phyloP scores from a whole-genome alignment of 2,888 invertebrate species.

The Pinctada fucata region DNA sequence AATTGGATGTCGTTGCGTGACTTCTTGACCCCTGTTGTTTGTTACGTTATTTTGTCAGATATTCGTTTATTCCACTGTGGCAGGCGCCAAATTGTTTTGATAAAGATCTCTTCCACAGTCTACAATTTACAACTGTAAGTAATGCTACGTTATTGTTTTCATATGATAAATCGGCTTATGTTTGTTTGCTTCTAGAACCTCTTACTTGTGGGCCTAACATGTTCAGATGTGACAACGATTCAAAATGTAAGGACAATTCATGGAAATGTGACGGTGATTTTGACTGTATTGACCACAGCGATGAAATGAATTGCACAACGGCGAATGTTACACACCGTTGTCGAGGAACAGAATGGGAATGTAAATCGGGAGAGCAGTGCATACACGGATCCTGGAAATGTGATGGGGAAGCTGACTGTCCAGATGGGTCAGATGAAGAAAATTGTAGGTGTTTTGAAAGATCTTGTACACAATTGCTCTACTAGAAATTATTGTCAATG shows the following conservation, averaged over 20 bases:
- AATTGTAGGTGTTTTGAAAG: slow-evolving; percentile 69
- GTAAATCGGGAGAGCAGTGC: slow-evolving; percentile 85
- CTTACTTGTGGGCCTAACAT: slow-evolving; percentile 80
- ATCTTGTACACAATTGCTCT: too few species aligned
- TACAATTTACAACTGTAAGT: too few species aligned
- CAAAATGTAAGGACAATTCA: slow-evolving; percentile 86
- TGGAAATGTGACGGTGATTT: slow-evolving; percentile 93
- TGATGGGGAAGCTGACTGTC: slow-evolving; percentile 91
- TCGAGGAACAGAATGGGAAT: slow-evolving; percentile 88
- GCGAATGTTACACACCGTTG: background rate
- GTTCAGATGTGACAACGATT: slow-evolving; percentile 90
- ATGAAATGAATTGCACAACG: slow-evolving; percentile 54
- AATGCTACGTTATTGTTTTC: too few species aligned
- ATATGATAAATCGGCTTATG: too few species aligned
- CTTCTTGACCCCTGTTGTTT: too few species aligned
- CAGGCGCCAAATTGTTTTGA: too few species aligned
- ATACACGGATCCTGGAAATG: slow-evolving; percentile 89
- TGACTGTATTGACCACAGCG: slow-evolving; percentile 75
- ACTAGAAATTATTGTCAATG: too few species aligned
- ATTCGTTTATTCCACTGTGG: too few species aligned
- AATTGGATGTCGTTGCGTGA: too few species aligned
- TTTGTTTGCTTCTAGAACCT: slow-evolving; percentile 21
- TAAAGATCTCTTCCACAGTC: too few species aligned
- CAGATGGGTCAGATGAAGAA: slow-evolving; percentile 88
- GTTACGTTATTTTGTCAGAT: too few species aligned